These are phyloP conservation scores for Aphrophora alni DNA, from an alignment of 2,888 invertebrate species.

Conservation along the genomic window DNA sequence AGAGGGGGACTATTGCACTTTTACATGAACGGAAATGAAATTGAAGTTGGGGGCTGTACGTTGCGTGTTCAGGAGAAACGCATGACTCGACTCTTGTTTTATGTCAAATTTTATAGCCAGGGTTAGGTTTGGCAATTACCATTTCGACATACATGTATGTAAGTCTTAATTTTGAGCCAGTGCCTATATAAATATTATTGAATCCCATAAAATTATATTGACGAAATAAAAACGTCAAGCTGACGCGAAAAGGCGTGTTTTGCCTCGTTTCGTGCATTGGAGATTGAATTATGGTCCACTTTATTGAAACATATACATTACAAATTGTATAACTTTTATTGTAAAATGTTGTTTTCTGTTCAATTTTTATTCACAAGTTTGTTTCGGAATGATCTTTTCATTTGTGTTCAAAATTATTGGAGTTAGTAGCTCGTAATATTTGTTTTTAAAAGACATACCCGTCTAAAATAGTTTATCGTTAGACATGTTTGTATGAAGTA, in stretches of 20 bases:
- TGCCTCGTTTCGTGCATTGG: background rate
- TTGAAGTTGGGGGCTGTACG: background rate
- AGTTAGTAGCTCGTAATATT: too few species aligned
- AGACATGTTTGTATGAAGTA: too few species aligned
- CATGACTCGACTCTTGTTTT: background rate
- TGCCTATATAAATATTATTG: background rate
- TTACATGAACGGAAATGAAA: background rate
- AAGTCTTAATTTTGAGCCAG: background rate
- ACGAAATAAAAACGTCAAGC: background rate
- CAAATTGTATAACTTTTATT: background rate
- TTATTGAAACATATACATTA: background rate
- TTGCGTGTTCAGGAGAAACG: background rate
- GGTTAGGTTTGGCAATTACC: background rate
- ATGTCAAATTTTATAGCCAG: constrained; percentile 2
- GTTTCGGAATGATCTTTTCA: background rate
- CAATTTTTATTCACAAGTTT: background rate
- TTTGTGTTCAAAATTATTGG: too few species aligned
- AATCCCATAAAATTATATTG: background rate
- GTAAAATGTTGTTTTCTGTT: background rate
- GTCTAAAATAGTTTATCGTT: too few species aligned
- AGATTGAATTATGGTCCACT: background rate
- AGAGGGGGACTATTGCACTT: background rate
- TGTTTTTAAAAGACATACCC: too few species aligned
- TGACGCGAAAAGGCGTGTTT: background rate
- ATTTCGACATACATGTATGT: background rate